phyloP scores from a whole-genome alignment of 1,140 invertebrate species.

The Bilobella aurantiaca region DNA sequence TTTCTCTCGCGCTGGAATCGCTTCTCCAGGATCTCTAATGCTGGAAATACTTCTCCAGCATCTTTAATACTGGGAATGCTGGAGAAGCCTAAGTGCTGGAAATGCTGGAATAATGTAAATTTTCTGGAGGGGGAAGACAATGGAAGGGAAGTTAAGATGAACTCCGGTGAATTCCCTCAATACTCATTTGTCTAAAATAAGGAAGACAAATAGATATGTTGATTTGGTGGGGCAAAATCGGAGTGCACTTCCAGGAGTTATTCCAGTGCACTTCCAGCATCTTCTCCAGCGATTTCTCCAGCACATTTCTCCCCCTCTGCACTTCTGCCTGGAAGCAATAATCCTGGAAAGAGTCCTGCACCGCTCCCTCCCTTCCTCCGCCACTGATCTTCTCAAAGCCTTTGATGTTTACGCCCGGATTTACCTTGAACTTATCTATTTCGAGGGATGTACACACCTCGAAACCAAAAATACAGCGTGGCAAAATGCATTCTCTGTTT shows the following conservation, averaged over 20 bases:
- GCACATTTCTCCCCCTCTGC: no score
- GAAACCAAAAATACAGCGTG: neutral
- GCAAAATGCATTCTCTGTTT: no score
- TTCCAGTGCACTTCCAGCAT: neutral
- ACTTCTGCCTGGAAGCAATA: neutral
- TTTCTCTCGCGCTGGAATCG: no score
- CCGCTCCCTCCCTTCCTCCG: no score
- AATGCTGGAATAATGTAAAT: neutral
- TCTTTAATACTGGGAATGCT: no score
- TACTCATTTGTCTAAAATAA: slow-evolving; percentile 9
- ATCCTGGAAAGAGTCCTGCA: neutral
- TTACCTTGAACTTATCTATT: neutral
- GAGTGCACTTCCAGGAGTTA: neutral
- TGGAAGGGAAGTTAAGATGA: neutral
- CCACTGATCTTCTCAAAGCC: no score
- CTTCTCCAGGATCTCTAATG: no score
- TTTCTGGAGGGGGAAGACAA: neutral
- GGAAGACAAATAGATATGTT: slow-evolving; percentile 8
- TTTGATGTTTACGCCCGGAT: no score
- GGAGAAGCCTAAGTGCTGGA: no score
- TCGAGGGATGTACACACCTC: neutral
- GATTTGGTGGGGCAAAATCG: neutral
- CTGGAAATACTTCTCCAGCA: no score
- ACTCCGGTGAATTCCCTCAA: slow-evolving; percentile 6
- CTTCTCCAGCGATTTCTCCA: neutral